Conservation (phyloP, 2,797 vertebrate species). For the Hylomyscus alleni region DNA sequence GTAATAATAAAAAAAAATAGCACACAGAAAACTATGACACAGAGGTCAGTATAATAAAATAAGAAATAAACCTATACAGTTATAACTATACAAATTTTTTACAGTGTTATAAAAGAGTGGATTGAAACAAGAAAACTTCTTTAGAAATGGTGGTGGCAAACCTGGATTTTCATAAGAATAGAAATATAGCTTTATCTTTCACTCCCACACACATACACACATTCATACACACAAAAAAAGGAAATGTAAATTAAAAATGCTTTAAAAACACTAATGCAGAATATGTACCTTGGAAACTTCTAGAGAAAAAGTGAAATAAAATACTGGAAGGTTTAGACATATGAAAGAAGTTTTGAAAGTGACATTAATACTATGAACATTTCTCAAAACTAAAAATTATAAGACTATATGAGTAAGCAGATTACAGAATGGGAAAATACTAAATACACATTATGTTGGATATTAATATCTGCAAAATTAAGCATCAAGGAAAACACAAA, state of each 20-base stretch:
- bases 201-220: too few species aligned
- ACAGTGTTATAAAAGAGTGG: background rate
- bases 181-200: background rate
- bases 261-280: background rate
- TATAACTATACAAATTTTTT: background rate
- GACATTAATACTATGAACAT: background rate
- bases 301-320: background rate
- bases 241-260: background rate
- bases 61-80: background rate
- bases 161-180: background rate
- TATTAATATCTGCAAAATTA: background rate
- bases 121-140: too few species aligned
- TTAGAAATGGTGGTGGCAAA: background rate
- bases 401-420: background rate
- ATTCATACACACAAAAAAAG: too few species aligned
- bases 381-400: background rate
- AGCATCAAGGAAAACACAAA: background rate
- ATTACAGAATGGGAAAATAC: background rate
- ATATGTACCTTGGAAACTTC: background rate
- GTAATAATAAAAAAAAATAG: background rate
- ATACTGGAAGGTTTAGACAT: background rate
- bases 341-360: background rate
- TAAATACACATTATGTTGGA: background rate
- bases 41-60: background rate
- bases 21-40: background rate